Evolutionary conservation across 2,113 vertebrate species (phyloP).

Genomic region (Polyodon spathula): DNA sequence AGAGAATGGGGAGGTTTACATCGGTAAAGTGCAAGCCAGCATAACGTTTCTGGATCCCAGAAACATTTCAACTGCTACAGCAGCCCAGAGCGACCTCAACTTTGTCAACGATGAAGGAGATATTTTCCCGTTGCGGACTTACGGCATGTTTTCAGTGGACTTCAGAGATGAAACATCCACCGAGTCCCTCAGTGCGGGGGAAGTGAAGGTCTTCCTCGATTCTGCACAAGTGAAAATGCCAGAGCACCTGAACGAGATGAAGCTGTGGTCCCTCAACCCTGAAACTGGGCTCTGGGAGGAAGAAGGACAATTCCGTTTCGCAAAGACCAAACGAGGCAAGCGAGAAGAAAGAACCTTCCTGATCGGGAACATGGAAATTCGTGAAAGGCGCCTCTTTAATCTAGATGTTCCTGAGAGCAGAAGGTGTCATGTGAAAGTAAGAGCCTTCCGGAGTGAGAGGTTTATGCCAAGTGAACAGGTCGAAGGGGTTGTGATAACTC

Average conservation of each 20-base stretch:
- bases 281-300: slow-evolving; percentile 93
- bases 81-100: slow-evolving; percentile 87
- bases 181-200: slow-evolving; percentile 77
- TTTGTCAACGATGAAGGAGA: slow-evolving; percentile 83
- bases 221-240: slow-evolving; percentile 79
- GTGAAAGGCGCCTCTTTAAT: slow-evolving; percentile 89
- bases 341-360: slow-evolving; percentile 88
- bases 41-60: slow-evolving; percentile 90
- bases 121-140: slow-evolving; percentile 78
- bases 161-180: slow-evolving; percentile 69
- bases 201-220: slow-evolving; percentile 85
- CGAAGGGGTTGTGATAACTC: slow-evolving; percentile 79
- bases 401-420: slow-evolving; percentile 89
- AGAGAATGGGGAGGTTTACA: slow-evolving; percentile 79
- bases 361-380: slow-evolving; percentile 96
- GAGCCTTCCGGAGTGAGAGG: slow-evolving; percentile 84
- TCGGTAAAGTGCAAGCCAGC: slow-evolving; percentile 82
- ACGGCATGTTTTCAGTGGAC: slow-evolving; percentile 96
- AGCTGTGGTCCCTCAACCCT: slow-evolving; percentile 92
- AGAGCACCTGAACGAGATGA: slow-evolving; percentile 78
- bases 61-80: slow-evolving; percentile 70
- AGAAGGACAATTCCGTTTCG: slow-evolving; percentile 72
- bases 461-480: slow-evolving; percentile 88
- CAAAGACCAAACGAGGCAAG: slow-evolving; percentile 64
- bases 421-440: slow-evolving; percentile 85